phyloP scores from a whole-genome alignment of 2,797 vertebrate genomes.

The Rhabdomys pumilio region DNA sequence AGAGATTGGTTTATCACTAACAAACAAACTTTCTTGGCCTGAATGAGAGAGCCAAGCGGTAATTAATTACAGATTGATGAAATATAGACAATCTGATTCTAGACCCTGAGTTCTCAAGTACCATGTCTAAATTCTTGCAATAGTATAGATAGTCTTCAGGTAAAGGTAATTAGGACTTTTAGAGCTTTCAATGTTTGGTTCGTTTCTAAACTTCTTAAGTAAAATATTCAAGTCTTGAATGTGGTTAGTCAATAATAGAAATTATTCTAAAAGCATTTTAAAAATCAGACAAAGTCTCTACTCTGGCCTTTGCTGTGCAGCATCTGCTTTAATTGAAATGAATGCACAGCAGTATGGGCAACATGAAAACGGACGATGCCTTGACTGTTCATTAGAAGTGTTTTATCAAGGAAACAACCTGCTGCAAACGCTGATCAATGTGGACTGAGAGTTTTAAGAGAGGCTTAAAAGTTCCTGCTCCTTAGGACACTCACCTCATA shows the following conservation, averaged over 20 bases:
- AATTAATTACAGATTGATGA: not conserved
- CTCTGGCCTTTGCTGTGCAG: not conserved
- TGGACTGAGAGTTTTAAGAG: not conserved
- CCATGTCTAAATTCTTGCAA: not conserved
- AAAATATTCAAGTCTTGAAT: not conserved
- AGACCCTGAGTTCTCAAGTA: not conserved
- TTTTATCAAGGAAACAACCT: not conserved
- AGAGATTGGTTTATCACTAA: not conserved
- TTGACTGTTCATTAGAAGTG: not conserved
- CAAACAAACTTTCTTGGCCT: not conserved
- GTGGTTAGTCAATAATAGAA: not conserved
- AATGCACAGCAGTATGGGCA: not conserved
- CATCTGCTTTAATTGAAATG: not conserved
- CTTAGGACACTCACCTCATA: not conserved
- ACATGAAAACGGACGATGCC: not conserved
- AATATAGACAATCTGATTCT: not conserved
- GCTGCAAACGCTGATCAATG: not conserved
- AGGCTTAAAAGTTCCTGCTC: not conserved
- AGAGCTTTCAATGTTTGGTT: not conserved
- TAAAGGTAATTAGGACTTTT: not conserved
- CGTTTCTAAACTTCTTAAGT: not conserved
- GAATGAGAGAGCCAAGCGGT: not conserved
- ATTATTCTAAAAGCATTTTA: not conserved
- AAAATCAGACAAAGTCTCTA: not conserved
- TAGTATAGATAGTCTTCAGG: not conserved